Percentiles rank a stretch among this genome's conserved stretches.
Conservation (phyloP, 2,797 vertebrate species). For the Enteromius thamalakanensis region DNA sequence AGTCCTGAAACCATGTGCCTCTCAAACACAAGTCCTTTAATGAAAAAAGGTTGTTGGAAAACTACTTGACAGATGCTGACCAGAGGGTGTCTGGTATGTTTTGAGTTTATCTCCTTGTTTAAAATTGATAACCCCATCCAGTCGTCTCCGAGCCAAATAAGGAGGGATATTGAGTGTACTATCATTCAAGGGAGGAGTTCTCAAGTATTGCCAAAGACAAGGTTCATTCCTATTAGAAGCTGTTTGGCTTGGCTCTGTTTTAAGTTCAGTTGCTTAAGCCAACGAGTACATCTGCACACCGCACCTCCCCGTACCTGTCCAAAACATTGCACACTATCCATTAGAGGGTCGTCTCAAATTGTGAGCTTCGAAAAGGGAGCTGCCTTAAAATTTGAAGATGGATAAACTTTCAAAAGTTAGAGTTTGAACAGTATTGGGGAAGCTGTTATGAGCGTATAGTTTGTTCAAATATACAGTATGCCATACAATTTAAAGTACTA, state of each 20-base stretch:
- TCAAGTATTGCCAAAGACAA: constrained; percentile 65
- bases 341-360: constrained; percentile 16
- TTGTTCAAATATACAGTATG: background rate
- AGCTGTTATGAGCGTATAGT: background rate
- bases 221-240: constrained; percentile 63
- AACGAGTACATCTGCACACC: constrained; percentile 7
- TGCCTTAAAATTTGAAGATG: background rate
- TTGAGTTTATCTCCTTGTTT: constrained; percentile 75
- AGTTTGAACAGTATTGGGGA: background rate
- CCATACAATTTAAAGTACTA: background rate
- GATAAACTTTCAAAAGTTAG: background rate
- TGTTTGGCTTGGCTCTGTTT: constrained; percentile 72
- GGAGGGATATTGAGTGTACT: constrained; percentile 49
- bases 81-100: constrained; percentile 64
- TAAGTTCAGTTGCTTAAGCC: constrained; percentile 17
- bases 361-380: background rate
- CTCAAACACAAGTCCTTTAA: constrained; percentile 26
- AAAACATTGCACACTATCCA: constrained; percentile 36
- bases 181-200: constrained; percentile 52
- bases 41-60: constrained; percentile 63
- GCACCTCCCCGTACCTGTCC: constrained; percentile 24
- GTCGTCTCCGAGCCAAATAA: constrained; percentile 59
- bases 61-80: constrained; percentile 69
- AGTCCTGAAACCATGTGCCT: constrained; percentile 6
- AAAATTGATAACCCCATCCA: constrained; percentile 63